Conservation (phyloP, 2,797 vertebrate genomes). For the Diplodus sargus region DNA sequence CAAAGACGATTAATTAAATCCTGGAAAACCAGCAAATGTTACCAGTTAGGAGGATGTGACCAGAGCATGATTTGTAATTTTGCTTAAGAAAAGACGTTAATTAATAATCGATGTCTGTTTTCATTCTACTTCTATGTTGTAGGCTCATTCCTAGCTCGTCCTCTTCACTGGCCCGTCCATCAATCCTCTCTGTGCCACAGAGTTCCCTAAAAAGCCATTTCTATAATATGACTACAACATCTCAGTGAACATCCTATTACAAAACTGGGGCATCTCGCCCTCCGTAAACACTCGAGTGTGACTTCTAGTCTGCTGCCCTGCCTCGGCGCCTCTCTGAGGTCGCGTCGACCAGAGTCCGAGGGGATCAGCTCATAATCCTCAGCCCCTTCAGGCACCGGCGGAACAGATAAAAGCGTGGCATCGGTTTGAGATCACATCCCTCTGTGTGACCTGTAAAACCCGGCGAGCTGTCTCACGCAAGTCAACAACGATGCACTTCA, state of each 20-base stretch:
- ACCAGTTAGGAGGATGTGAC: not conserved
- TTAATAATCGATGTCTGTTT: not conserved
- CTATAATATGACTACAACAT: constrained; percentile 23
- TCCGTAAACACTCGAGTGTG: constrained; percentile 49
- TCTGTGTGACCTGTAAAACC: constrained; percentile 59
- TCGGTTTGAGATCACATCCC: constrained; percentile 65
- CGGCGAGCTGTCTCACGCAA: constrained; percentile 39
- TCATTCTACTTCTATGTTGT: not conserved
- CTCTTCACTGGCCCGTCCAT: not conserved
- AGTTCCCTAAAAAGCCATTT: constrained; percentile 29
- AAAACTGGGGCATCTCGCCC: constrained; percentile 28
- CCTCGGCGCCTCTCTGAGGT: constrained; percentile 31
- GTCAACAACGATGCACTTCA: constrained; percentile 63
- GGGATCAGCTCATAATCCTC: constrained; percentile 73
- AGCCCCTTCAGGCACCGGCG: constrained; percentile 53
- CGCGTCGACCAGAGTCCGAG: constrained; percentile 47
- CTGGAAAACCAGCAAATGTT: not conserved
- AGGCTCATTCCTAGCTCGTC: not conserved
- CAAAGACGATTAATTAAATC: not conserved
- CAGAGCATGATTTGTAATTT: not conserved
- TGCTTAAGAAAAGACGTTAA: not conserved
- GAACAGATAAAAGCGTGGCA: constrained; percentile 64
- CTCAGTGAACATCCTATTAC: constrained; percentile 36
- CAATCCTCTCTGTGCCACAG: not conserved
- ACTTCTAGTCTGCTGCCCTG: constrained; percentile 40